Evolutionary conservation across 1,140 invertebrate genomes (phyloP).

Genomic region (Trinorchestia longiramus): DNA sequence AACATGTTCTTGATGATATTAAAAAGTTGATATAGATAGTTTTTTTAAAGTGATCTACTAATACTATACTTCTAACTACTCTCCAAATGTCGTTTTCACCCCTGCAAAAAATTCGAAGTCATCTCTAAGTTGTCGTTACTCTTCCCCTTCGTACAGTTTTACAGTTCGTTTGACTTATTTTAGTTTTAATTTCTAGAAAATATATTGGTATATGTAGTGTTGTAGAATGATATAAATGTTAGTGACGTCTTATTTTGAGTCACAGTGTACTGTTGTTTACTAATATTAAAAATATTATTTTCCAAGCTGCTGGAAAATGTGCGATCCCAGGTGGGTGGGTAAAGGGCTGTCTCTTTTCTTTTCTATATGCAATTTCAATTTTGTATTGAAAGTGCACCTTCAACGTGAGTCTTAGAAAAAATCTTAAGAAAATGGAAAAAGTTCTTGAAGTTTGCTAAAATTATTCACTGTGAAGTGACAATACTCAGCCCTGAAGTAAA

Average conservation of each 20-base stretch:
- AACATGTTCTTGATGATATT: no score
- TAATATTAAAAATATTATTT: neutral
- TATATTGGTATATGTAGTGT: no score
- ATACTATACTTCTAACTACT: no score
- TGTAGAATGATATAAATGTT: neutral
- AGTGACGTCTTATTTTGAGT: neutral
- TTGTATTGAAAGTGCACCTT: neutral
- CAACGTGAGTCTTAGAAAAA: neutral
- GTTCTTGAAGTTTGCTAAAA: neutral
- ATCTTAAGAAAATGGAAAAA: neutral
- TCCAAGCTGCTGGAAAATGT: slow-evolving; percentile 24
- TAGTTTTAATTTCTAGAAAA: no score
- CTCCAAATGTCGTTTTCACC: no score
- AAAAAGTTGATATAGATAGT: no score
- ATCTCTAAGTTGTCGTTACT: no score
- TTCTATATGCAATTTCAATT: neutral
- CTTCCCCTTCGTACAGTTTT: no score
- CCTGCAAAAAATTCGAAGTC: no score
- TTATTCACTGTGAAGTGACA: neutral
- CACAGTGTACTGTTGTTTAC: neutral
- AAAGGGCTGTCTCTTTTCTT: neutral
- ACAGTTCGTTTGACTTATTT: no score
- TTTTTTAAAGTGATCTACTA: no score
- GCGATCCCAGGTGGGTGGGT: slow-evolving; percentile 2
- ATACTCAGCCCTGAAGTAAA: neutral